These are phyloP conservation scores for Channa argus DNA, from an alignment of 2,113 vertebrate species.

Conservation along the genomic window DNA sequence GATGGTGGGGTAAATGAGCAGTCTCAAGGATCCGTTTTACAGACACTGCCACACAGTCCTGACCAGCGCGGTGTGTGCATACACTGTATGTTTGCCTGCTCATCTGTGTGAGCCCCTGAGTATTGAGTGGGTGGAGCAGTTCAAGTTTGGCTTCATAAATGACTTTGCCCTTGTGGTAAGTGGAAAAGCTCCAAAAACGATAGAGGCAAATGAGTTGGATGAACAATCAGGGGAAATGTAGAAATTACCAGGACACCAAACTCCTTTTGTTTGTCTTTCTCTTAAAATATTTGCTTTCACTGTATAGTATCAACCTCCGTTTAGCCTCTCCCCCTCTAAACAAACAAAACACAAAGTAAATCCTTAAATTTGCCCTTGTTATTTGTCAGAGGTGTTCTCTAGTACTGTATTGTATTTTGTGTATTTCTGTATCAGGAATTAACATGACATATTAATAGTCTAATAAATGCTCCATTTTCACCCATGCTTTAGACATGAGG, in stretches of 20 bases:
- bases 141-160: conserved; percentile 60
- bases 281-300: conserved; percentile 49
- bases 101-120: conserved; percentile 36
- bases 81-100: conserved; percentile 15
- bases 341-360: conserved; percentile 24
- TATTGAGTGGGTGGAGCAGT: conserved; percentile 40
- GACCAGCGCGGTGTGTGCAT: conserved; percentile 28
- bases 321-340: conserved; percentile 33
- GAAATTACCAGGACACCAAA: conserved; percentile 16
- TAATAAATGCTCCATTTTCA: neutral
- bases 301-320: conserved; percentile 10
- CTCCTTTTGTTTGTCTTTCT: conserved; percentile 14
- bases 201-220: conserved; percentile 57
- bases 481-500: neutral
- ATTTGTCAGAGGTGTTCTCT: conserved; percentile 11
- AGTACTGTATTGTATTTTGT: conserved; percentile 13
- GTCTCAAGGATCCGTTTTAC: conserved; percentile 53
- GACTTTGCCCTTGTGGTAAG: conserved; percentile 52
- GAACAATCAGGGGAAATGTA: conserved; percentile 17
- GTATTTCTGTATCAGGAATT: too few species aligned
- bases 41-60: conserved; percentile 42
- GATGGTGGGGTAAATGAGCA: conserved; percentile 31
- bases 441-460: neutral
- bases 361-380: conserved; percentile 17
- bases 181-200: conserved; percentile 43